Evolutionary conservation across 2,888 invertebrate species (phyloP), one percentile per base, ranked within the genome.

Genomic region (Dryobota labecula): DNA sequence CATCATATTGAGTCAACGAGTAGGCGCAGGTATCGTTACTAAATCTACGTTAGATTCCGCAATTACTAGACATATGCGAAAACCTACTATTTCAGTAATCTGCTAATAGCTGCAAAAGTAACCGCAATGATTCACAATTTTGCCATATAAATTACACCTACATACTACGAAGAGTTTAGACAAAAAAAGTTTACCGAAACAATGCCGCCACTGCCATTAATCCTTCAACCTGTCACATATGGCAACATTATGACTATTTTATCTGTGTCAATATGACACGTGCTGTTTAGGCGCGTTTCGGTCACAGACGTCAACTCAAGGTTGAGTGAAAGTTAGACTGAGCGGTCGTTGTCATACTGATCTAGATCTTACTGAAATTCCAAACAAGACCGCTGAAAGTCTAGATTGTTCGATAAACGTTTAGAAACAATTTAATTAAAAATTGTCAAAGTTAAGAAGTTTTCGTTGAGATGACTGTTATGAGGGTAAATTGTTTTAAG

Each of bases 281-380:
- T 49, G 27, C 51, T 45, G 61, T 61, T 49, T 68, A 33, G 64
- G 53, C 47, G 62, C 7, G 62, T 57, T 76, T 70, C 56, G 61
- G 77, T 33, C 61, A 60, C 13, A 30, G 15, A 30, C 73, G 63
- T 49, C 85, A 85, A 86, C 86, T 47, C 85, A 85, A 86, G 86
- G 85, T 82, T 63, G 49, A 78, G 85, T 76, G 87, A 86, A 86
- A 86, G 84, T 86, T 63, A 69, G 30, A 36, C 41, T 1, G 24
- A 33, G 20, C 69, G 81, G 81, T 78, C 72, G 64, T 81, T 76
- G 79, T 72, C 61, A 60, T 27, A 73, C 63, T 78, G 24, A 76
- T 63, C 76, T 76, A 82, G 62, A 57, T 70, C 5, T 4, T 13
- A 56, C 77, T 68, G 62, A 69, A 72, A 78, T 65, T 62, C 45